Percentiles rank a stretch among this genome's conserved stretches.
These are phyloP conservation scores for Eupristina koningsbergeri DNA, from an alignment of 1,140 invertebrate species.

Conservation along the genomic window DNA sequence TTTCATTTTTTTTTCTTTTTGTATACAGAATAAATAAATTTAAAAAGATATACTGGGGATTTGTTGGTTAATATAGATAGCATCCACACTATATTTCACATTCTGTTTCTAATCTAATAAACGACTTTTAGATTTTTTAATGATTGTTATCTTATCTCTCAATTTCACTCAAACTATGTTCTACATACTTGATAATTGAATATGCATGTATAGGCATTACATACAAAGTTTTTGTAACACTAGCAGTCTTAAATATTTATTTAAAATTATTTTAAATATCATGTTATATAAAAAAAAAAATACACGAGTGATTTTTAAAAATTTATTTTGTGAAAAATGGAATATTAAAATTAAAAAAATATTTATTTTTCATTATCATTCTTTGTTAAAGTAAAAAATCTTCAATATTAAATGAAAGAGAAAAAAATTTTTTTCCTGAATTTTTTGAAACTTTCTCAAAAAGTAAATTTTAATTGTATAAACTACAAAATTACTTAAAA, in stretches of 20 bases:
- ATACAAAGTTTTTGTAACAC: not conserved
- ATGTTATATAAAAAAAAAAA: not conserved
- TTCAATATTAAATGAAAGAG: not conserved
- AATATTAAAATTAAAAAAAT: not conserved
- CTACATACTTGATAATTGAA: constrained; percentile 38
- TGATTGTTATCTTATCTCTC: too few species aligned
- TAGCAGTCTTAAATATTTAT: constrained; percentile 27
- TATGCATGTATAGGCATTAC: constrained; percentile 13
- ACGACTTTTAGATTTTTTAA: too few species aligned
- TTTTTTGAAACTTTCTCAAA: too few species aligned
- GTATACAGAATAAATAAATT: constrained; percentile 47
- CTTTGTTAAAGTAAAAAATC: not conserved
- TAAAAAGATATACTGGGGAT: constrained; percentile 18
- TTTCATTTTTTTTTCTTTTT: not conserved
- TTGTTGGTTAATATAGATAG: constrained; percentile 13
- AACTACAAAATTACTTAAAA: not conserved
- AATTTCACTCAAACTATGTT: too few species aligned
- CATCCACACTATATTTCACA: too few species aligned
- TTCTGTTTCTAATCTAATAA: too few species aligned
- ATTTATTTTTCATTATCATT: not conserved
- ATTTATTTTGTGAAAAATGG: not conserved
- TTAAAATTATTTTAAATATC: not conserved
- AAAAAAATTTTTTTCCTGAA: not conserved
- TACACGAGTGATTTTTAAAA: not conserved
- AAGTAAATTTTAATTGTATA: too few species aligned